Conservation (phyloP, 2,888 invertebrate species). For the Teleogryllus oceanicus region DNA sequence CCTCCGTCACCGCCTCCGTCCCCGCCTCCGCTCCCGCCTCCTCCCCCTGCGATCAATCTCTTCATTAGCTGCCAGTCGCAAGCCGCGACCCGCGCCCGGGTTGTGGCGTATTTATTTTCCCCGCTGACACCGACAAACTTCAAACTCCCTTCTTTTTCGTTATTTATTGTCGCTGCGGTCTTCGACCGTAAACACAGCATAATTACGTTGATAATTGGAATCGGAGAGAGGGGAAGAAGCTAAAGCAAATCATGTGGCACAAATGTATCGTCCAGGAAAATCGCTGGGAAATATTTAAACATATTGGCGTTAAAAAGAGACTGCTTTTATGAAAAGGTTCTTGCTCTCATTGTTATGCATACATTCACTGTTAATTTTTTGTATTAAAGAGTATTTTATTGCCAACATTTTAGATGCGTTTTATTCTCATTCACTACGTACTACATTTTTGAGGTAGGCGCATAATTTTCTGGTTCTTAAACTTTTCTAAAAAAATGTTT, state of each 20-base stretch:
- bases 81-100: background rate
- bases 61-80: background rate
- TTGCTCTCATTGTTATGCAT: no score
- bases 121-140: conserved; percentile 8
- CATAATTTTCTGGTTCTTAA: no score
- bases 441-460: no score
- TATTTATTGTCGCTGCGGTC: background rate
- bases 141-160: background rate
- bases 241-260: background rate
- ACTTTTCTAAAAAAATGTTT: no score
- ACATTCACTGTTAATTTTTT: no score
- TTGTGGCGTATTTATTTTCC: conserved; percentile 2
- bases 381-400: no score
- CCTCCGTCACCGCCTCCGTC: background rate
- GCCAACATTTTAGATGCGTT: no score
- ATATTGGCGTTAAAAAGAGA: no score
- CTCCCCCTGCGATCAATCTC: background rate
- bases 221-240: background rate
- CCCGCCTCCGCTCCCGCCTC: background rate
- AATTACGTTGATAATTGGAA: background rate
- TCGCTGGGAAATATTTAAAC: no score
- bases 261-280: no score
- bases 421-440: no score
- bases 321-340: no score
- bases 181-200: conserved; percentile 18